Evolutionary conservation across 2,113 vertebrate species (phyloP).

Genomic region (Mesitornis unicolor): DNA sequence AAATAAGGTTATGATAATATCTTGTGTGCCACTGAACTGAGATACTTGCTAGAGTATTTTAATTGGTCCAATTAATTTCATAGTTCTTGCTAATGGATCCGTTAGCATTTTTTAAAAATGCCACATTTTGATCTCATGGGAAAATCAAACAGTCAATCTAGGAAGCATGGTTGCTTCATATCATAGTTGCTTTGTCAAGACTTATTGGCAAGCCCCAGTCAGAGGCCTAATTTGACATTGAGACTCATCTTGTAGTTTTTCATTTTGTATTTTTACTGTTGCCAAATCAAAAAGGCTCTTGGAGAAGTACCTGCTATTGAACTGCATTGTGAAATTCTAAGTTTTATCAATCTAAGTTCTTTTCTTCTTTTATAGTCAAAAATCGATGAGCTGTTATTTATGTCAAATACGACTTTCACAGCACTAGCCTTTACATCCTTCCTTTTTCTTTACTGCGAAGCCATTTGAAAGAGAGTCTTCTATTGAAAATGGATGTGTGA

Average conservation of each 20-base stretch:
- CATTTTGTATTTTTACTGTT: background rate
- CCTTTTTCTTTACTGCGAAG: background rate
- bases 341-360: background rate
- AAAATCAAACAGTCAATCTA: background rate
- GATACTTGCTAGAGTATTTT: background rate
- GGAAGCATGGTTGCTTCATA: background rate
- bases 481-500: background rate
- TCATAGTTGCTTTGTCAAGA: background rate
- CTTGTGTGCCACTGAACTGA: background rate
- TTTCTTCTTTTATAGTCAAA: background rate
- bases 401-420: background rate
- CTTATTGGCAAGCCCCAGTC: background rate
- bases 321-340: background rate
- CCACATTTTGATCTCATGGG: background rate
- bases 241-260: background rate
- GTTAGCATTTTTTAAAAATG: slow-evolving; percentile 11
- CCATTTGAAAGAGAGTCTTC: background rate
- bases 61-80: background rate
- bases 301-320: background rate
- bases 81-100: background rate
- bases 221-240: background rate
- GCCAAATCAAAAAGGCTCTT: background rate
- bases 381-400: background rate
- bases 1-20: background rate
- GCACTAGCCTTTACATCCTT: background rate